Conservation (phyloP, 2,113 vertebrate genomes). For the Cyanoderma ruficeps region DNA sequence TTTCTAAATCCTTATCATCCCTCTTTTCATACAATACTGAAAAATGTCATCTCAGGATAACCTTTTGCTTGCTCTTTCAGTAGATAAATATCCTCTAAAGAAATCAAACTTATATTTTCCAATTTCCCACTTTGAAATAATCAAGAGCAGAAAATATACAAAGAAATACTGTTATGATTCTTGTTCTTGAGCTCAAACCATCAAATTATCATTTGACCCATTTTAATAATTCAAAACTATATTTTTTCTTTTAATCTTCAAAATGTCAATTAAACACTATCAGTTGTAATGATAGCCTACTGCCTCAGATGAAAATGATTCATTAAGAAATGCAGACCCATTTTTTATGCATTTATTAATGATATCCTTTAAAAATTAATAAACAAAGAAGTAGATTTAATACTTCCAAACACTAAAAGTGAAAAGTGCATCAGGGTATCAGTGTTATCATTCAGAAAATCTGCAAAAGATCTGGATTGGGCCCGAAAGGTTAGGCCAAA, state of each 20-base stretch:
- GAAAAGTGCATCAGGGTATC: neutral
- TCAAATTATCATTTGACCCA: conserved; percentile 18
- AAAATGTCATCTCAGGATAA: conserved; percentile 54
- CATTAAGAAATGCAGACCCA: neutral
- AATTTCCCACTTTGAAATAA: conserved; percentile 20
- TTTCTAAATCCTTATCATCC: conserved; percentile 8
- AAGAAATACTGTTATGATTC: neutral
- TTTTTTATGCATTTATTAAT: conserved; percentile 11
- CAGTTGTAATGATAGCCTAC: neutral
- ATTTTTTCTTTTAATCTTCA: conserved; percentile 32
- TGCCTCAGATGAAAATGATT: neutral
- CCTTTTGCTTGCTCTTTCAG: conserved; percentile 52
- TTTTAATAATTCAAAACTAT: conserved; percentile 18
- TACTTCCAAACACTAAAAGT: neutral
- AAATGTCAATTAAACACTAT: conserved; percentile 37
- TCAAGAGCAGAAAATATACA: neutral
- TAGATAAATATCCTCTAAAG: conserved; percentile 19
- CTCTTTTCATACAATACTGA: conserved; percentile 12
- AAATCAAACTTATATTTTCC: conserved; percentile 35
- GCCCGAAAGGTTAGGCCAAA: neutral
- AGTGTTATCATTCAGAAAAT: neutral
- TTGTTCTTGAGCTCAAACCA: conserved; percentile 25
- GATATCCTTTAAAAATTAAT: neutral
- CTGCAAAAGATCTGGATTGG: neutral
- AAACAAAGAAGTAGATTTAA: neutral